Percentiles rank a stretch among this genome's conserved stretches.
phyloP scores from a whole-genome alignment of 1,140 invertebrate genomes.

The Leptonema lineaticorne region DNA sequence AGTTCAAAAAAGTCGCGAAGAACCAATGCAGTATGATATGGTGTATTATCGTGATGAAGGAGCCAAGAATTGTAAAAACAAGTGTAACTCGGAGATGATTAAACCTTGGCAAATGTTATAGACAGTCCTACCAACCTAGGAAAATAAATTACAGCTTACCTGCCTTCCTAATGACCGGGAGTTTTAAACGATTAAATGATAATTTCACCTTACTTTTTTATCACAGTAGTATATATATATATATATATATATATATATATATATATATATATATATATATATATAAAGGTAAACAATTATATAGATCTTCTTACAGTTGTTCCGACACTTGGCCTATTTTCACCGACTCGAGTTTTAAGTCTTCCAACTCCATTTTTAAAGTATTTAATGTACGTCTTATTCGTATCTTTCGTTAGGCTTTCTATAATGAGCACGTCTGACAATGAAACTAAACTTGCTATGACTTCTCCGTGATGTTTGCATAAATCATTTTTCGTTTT shows the following conservation, averaged over 20 bases:
- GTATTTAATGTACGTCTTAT: slow-evolving; percentile 53
- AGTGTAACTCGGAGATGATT: no score
- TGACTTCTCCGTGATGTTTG: slow-evolving; percentile 58
- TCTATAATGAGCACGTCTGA: slow-evolving; percentile 54
- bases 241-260: neutral
- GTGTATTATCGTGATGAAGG: no score
- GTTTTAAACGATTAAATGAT: no score
- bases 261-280: neutral
- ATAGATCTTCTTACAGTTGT: slow-evolving; percentile 37
- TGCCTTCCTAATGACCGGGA: no score
- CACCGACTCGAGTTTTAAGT: slow-evolving; percentile 40
- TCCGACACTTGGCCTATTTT: slow-evolving; percentile 29
- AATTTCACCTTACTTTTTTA: slow-evolving; percentile 23
- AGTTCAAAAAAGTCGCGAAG: no score
- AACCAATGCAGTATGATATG: no score
- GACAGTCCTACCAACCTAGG: no score
- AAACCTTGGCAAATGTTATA: no score
- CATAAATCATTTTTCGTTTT: slow-evolving; percentile 52
- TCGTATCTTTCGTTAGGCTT: slow-evolving; percentile 45
- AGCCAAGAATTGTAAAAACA: no score
- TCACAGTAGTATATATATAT: neutral
- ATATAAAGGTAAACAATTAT: slow-evolving; percentile 8
- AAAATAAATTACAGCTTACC: no score
- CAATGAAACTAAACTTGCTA: slow-evolving; percentile 59
- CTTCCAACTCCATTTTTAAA: slow-evolving; percentile 46